Base-by-base conservation (phyloP, 2,797 vertebrate species). In the Sparus aurata region DNA sequence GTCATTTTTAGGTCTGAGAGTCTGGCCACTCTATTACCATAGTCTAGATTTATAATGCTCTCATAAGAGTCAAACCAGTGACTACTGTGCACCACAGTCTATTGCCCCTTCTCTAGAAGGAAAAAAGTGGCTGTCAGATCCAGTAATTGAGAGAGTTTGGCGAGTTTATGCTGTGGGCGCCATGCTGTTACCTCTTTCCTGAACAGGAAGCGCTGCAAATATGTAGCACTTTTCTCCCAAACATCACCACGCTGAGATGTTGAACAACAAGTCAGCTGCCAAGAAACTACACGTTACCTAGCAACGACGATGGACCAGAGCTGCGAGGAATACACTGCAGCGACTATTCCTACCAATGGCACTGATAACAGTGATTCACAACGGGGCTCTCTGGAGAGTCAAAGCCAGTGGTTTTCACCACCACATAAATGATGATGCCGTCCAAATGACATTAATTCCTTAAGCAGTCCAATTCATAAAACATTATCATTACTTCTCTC, bases 41-140 rank as follows among this genome's bases (percentile, higher is more conserved):
- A 90, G 87, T 89, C 77, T 84, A 87, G 89, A 91, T 93, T 92
- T 92, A 92, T 90, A 92, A 91, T 79, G 80, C 85, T 87, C 83
- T 83, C 82, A 75, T 81, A 85, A 80, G 69, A 85, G 82, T 84
- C 13, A 49, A 86, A 77, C 87, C 80, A 85, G 61, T 52, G 53
- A 75, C 85, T 43, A 13, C 66, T 73, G 46, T 77, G 74, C 54
- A 62, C 49, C 62, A 15, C 15, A 22, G 75, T 84, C 77, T 69
- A 49, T 38, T 59, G 45, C 68, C 38, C 50, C 10, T n/a, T 63
- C 66, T 74, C 13, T 53, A 57, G 22, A 63, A 71, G 12, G 49
- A 67, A 46, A 72, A 45, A 73, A 59, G 50, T 45, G 69, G 18
- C 57, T 73, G 70, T 79, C 71, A 86, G 59, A 79, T 57, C 3